A percentile compares a stretch with the other conserved stretches of the same genome.
Conservation (phyloP, 1,140 invertebrate species). For the Drosophila ananassae region DNA sequence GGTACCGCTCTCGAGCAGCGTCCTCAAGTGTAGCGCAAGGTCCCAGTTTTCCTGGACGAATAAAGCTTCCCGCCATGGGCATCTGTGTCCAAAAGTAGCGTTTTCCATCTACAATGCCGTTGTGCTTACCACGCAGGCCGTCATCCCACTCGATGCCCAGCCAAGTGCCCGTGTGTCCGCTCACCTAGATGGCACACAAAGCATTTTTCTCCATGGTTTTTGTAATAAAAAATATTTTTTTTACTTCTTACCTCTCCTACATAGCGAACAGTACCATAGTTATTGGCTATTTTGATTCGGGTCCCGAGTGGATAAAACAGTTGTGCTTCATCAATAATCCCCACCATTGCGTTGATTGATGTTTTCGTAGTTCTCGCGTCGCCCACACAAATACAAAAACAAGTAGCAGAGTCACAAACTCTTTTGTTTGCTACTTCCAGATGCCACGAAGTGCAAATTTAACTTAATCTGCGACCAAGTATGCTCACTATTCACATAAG, state of each 20-base stretch:
- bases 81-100: slow-evolving; percentile 93
- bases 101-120: slow-evolving; percentile 92
- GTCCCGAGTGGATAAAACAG: slow-evolving; percentile 79
- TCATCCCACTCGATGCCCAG: slow-evolving; percentile 98
- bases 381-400: slow-evolving; percentile 30
- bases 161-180: slow-evolving; percentile 88
- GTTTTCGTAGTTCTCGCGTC: slow-evolving; percentile 34
- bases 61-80: slow-evolving; percentile 92
- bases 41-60: slow-evolving; percentile 91
- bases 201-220: neutral
- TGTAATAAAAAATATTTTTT: neutral
- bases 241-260: slow-evolving; percentile 81
- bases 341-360: slow-evolving; percentile 67
- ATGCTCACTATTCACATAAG: neutral
- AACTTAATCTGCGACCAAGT: neutral
- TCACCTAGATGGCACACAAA: slow-evolving; percentile 73
- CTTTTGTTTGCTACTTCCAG: slow-evolving; percentile 9
- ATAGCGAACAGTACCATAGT: slow-evolving; percentile 85
- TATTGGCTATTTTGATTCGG: slow-evolving; percentile 77
- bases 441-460: slow-evolving; percentile 2
- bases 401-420: slow-evolving; percentile 8
- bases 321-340: slow-evolving; percentile 78
- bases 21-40: slow-evolving; percentile 88
- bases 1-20: slow-evolving; percentile 86
- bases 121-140: slow-evolving; percentile 93